Evolutionary conservation across 2,888 invertebrate genomes (phyloP).

Genomic region (Sarcophaga variegata): DNA sequence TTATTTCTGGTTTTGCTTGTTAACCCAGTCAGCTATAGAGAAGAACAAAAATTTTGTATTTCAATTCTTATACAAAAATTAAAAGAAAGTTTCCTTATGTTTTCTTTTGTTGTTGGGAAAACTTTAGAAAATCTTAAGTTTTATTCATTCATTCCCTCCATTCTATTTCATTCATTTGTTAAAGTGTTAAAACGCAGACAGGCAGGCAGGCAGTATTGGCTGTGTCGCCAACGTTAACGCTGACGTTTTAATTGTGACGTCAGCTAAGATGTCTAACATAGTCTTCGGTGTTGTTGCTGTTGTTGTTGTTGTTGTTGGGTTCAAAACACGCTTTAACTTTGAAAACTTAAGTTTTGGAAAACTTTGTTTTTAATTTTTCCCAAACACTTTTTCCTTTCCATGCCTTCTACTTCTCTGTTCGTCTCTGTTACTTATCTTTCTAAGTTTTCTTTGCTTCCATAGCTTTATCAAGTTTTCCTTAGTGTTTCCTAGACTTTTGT

Average conservation of each 20-base stretch:
- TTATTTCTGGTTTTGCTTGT: neutral
- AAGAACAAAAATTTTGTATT: slow-evolving; percentile 30
- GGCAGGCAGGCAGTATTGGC: neutral
- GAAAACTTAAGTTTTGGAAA: slow-evolving; percentile 66
- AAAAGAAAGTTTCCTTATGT: slow-evolving; percentile 55
- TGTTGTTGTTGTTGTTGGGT: slow-evolving; percentile 38
- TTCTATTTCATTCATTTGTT: slow-evolving; percentile 53
- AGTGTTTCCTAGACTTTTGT: neutral
- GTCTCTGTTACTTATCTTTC: slow-evolving; percentile 28
- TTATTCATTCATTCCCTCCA: neutral
- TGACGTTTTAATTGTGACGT: slow-evolving; percentile 23
- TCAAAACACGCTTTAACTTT: slow-evolving; percentile 69
- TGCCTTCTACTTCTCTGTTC: slow-evolving; percentile 14
- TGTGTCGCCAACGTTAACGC: slow-evolving; percentile 42
- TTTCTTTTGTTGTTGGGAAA: slow-evolving; percentile 3
- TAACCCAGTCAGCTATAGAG: slow-evolving; percentile 46
- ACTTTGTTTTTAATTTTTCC: slow-evolving; percentile 44
- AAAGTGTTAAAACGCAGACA: slow-evolving; percentile 57
- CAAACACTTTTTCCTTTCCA: neutral
- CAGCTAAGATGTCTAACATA: neutral
- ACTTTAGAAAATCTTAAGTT: slow-evolving; percentile 49
- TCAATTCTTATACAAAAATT: slow-evolving; percentile 54
- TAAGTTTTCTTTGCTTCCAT: slow-evolving; percentile 58
- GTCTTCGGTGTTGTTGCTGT: neutral
- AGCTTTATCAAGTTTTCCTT: slow-evolving; percentile 3